Evolutionary conservation across 2,113 vertebrate species (phyloP), one percentile per base, ranked within the genome.

Genomic region (Triplophysa tibetana): DNA sequence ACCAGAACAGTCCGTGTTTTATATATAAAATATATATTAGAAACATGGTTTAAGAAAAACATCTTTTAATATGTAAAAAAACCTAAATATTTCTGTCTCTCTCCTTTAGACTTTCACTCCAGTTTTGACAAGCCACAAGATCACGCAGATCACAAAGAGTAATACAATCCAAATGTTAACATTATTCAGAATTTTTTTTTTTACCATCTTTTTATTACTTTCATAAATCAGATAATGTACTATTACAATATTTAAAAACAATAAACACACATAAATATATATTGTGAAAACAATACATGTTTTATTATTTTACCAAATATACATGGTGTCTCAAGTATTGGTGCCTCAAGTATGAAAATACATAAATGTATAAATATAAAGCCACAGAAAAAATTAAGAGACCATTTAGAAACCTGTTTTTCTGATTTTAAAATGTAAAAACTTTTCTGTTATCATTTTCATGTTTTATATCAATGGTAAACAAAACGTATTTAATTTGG

Each of bases 81-180:
- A 38, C 17, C 23, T 24, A 12, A 10, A 48, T 19, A 56, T 82
- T 72, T 69, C 64, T 50, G 13, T 73, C 21, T 79, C 16, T 79
- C 8, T 54, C 26, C 29, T 54, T 62, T 70, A 86, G 85, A 86
- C 80, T 76, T 73, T 17, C 76, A 67, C 67, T 80, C 82, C 76
- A 86, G 82, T 79, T 79, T 68, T 41, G 84, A 86, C 41, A 86
- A 83, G 63, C 16, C 54, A 41, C 43, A 19, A 62, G 85, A 84
- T 19, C n/a, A n/a, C n/a, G 73, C 60, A 38, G 52, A 78, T 21
- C 61, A 33, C 11, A 65, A 75, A 16, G 24, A 24, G 54, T 56
- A 23, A 77, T 52, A 21, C 45, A 56, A 14, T 60, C 8, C 11
- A 8, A n/a, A 29, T 23, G 12, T 75, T n/a, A 4, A 79, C 19